Conservation (phyloP, 2,797 vertebrate genomes). For the Liparis tanakae region DNA sequence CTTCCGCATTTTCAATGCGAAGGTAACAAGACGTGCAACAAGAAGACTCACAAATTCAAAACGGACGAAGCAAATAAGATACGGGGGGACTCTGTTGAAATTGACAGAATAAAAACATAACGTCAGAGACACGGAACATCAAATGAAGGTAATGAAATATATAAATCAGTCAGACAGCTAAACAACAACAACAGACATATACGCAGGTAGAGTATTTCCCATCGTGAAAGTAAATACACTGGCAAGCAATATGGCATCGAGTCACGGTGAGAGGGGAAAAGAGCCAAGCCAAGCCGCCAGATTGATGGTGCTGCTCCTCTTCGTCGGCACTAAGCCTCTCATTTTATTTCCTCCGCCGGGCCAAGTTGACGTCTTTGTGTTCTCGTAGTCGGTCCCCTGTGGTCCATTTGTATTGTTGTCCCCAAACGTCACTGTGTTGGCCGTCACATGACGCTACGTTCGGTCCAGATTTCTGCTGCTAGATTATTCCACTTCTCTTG, state of each 20-base stretch:
- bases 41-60: no score
- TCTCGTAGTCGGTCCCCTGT: conserved; percentile 31
- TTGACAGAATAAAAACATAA: no score
- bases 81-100: no score
- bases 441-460: conserved; percentile 37
- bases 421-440: conserved; percentile 56
- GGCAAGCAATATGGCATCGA: conserved; percentile 58
- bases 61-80: no score
- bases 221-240: conserved; percentile 45
- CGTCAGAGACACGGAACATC: no score
- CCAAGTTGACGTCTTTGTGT: conserved; percentile 37
- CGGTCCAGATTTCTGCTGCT: conserved; percentile 21
- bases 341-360: conserved; percentile 17
- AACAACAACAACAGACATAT: no score
- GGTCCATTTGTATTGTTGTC: conserved; percentile 44
- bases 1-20: no score
- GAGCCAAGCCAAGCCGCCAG: neutral
- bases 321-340: conserved; percentile 28
- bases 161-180: no score
- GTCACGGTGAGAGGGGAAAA: conserved; percentile 35
- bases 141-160: no score
- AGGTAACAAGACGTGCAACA: no score
- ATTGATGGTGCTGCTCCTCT: conserved; percentile 36
- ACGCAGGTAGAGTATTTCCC: neutral
- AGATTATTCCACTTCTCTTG: conserved; percentile 3